These are phyloP conservation scores for Chloroceryle inda DNA, from an alignment of 2,797 vertebrate species.

Conservation along the genomic window DNA sequence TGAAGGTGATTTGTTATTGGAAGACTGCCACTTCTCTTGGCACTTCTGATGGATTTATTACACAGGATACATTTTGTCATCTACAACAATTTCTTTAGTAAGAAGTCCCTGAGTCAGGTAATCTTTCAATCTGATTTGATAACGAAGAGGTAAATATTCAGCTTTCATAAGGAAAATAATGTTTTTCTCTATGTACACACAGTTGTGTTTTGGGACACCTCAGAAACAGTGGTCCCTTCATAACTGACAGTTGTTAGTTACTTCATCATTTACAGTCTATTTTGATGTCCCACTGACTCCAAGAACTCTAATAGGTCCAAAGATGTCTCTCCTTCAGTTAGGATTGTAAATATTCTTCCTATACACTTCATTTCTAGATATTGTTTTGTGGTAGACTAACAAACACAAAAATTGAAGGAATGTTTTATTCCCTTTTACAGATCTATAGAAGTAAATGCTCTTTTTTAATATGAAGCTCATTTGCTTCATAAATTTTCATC, in stretches of 20 bases:
- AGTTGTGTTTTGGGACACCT: background rate
- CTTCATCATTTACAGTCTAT: background rate
- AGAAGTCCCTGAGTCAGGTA: constrained; percentile 4
- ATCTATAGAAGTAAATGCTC: background rate
- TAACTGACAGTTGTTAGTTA: background rate
- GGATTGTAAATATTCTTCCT: background rate
- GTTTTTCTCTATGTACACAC: background rate
- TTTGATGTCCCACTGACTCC: background rate
- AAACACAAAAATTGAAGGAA: background rate
- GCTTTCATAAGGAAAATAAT: background rate
- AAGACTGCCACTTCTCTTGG: constrained; percentile 30
- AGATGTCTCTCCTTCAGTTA: background rate
- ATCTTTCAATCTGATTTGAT: constrained; percentile 19
- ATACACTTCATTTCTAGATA: background rate
- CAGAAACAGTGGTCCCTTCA: background rate
- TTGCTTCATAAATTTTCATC: background rate
- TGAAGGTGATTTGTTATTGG: constrained; percentile 23
- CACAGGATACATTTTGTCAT: constrained; percentile 10
- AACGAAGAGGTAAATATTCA: constrained; percentile 32
- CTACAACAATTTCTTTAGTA: background rate
- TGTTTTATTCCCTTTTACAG: background rate
- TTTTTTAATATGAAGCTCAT: background rate
- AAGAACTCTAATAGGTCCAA: background rate
- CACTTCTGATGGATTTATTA: constrained; percentile 11
- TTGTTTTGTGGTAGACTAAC: background rate